A percentile compares a stretch with the other conserved stretches of the same genome.
Conservation (phyloP, 2,888 invertebrate species). For the Drosophila melanocephala region DNA sequence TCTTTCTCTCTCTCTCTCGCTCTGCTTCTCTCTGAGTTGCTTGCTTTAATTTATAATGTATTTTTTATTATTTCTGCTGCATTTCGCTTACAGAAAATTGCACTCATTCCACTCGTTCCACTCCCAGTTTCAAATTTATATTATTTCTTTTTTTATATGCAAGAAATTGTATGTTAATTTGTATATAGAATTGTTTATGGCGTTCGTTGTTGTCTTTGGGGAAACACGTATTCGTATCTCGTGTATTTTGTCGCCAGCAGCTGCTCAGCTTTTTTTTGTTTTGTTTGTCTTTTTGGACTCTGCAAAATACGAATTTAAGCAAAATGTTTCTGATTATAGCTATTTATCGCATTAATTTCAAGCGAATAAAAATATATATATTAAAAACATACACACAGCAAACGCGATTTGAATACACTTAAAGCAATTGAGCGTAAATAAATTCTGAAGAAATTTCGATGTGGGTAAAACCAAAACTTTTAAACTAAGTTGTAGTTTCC, state of each 20-base stretch:
- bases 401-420: background rate
- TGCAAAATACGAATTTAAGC: conserved; percentile 50
- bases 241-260: conserved; percentile 44
- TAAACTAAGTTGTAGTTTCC: conserved; percentile 3
- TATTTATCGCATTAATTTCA: conserved; percentile 28
- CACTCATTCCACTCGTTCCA: conserved; percentile 23
- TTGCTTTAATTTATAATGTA: background rate
- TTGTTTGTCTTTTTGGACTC: conserved; percentile 35
- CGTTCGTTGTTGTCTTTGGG: conserved; percentile 27
- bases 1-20: background rate
- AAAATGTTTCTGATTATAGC: conserved; percentile 40
- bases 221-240: conserved; percentile 60
- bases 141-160: conserved; percentile 19
- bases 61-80: conserved; percentile 1
- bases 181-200: conserved; percentile 51
- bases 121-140: conserved; percentile 24
- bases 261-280: conserved; percentile 23
- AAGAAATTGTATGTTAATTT: conserved; percentile 4
- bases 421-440: background rate
- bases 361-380: conserved; percentile 17
- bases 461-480: background rate
- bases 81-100: conserved; percentile 16
- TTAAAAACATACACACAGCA: background rate
- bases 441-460: conserved; percentile 5
- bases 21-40: background rate